A percentile compares a stretch with the other conserved stretches of the same genome.
Evolutionary conservation across 2,113 vertebrate genomes (phyloP).

Genomic region (Pogona vitticeps): DNA sequence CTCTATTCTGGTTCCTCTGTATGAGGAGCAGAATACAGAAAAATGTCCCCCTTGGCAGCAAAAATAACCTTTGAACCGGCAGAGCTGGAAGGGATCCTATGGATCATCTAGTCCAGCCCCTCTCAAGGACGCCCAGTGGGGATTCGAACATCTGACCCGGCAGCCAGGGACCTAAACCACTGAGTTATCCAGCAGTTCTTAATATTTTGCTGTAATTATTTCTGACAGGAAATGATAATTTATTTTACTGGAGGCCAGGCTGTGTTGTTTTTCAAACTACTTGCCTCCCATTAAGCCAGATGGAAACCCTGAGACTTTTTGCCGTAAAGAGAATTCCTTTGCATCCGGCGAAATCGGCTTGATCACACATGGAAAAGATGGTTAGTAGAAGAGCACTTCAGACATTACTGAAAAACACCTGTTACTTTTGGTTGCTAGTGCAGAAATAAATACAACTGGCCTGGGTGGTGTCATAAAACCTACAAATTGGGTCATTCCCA

Average conservation of each 20-base stretch:
- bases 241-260: neutral
- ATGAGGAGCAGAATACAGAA: neutral
- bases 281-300: neutral
- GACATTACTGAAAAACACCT: neutral
- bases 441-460: too few species aligned
- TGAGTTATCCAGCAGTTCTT: too few species aligned
- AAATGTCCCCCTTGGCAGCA: too few species aligned
- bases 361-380: neutral
- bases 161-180: too few species aligned
- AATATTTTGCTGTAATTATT: neutral
- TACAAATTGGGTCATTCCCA: too few species aligned
- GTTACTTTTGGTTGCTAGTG: neutral
- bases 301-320: neutral
- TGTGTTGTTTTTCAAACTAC: neutral
- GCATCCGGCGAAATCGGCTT: neutral
- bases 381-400: neutral
- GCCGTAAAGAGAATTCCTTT: neutral
- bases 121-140: too few species aligned
- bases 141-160: too few species aligned
- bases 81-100: too few species aligned
- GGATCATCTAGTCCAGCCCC: too few species aligned
- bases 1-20: neutral
- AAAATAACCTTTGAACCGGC: too few species aligned
- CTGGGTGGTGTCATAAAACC: too few species aligned
- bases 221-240: neutral